These are phyloP conservation scores for Anguilla megastoma DNA, from an alignment of 2,797 vertebrate species.

Conservation along the genomic window DNA sequence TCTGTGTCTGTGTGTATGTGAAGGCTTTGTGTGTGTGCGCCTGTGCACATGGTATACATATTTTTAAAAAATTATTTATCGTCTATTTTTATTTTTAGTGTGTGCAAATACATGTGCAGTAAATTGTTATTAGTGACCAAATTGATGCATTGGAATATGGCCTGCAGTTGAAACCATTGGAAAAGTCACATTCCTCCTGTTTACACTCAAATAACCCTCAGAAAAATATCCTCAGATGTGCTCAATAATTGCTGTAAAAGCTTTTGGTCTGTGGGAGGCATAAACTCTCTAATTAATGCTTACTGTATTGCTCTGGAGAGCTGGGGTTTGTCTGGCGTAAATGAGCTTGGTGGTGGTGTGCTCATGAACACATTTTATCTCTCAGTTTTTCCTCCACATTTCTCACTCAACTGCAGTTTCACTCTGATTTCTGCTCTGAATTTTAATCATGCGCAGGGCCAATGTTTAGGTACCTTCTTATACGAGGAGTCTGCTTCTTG, in stretches of 20 bases:
- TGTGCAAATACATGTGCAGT: background rate
- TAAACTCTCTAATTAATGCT: constrained; percentile 63
- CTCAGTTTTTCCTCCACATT: constrained; percentile 41
- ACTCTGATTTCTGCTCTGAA: constrained; percentile 22
- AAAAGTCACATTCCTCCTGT: constrained; percentile 36
- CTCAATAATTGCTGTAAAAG: constrained; percentile 55
- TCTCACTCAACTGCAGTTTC: constrained; percentile 24
- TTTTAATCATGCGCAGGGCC: constrained; percentile 28
- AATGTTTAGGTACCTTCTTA: constrained; percentile 4
- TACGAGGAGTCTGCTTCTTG: constrained; percentile 24
- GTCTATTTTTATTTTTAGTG: background rate
- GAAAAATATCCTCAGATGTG: constrained; percentile 58
- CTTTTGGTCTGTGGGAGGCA: constrained; percentile 54
- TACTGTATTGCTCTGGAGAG: constrained; percentile 57
- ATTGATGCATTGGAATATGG: background rate
- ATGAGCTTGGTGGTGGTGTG: constrained; percentile 51
- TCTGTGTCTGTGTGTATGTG: background rate
- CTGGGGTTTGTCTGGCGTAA: constrained; percentile 55
- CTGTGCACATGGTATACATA: background rate
- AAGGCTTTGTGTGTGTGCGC: no score
- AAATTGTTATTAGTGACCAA: background rate
- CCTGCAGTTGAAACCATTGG: background rate
- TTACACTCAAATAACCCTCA: constrained; percentile 54
- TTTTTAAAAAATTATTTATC: background rate
- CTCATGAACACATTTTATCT: constrained; percentile 58